phyloP scores from a whole-genome alignment of 2,113 vertebrate species.

The Nicator chloris region DNA sequence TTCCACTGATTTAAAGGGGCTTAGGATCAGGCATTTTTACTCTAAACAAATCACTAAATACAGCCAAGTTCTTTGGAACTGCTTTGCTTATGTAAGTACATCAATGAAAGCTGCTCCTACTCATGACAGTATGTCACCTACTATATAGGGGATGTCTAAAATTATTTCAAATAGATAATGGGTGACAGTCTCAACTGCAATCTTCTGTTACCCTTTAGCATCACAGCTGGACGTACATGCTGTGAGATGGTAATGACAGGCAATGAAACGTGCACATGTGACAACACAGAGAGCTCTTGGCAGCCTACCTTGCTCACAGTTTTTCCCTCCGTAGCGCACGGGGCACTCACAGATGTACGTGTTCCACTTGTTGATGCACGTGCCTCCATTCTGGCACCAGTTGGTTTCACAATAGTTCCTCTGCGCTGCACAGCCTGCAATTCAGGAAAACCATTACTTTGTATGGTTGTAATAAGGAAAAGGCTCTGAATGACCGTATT shows the following conservation, averaged over 20 bases:
- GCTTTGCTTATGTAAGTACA: conserved; percentile 11
- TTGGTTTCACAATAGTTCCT: conserved; percentile 81
- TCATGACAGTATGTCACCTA: not conserved
- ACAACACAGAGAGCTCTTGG: fast-evolving
- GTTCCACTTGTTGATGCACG: conserved; percentile 89
- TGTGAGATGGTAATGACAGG: not conserved
- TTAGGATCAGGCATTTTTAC: conserved; percentile 35
- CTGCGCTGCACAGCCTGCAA: conserved; percentile 85
- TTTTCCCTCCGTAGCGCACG: conserved; percentile 86
- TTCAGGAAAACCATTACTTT: not conserved
- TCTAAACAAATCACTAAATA: not conserved
- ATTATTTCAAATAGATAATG: not conserved
- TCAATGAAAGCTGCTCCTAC: not conserved
- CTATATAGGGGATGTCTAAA: not conserved
- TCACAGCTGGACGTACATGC: not conserved
- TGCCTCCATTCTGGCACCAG: conserved; percentile 88
- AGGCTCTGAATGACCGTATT: not conserved
- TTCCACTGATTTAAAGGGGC: conserved; percentile 35
- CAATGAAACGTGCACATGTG: fast-evolving
- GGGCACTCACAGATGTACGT: conserved; percentile 87
- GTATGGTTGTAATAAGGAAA: not conserved
- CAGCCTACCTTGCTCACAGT: conserved; percentile 89
- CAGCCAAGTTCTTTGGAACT: not conserved
- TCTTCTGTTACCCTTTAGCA: not conserved
- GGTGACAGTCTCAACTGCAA: not conserved